Base-by-base conservation (phyloP, 2,113 vertebrate genomes). In the Anseranas semipalmata region DNA sequence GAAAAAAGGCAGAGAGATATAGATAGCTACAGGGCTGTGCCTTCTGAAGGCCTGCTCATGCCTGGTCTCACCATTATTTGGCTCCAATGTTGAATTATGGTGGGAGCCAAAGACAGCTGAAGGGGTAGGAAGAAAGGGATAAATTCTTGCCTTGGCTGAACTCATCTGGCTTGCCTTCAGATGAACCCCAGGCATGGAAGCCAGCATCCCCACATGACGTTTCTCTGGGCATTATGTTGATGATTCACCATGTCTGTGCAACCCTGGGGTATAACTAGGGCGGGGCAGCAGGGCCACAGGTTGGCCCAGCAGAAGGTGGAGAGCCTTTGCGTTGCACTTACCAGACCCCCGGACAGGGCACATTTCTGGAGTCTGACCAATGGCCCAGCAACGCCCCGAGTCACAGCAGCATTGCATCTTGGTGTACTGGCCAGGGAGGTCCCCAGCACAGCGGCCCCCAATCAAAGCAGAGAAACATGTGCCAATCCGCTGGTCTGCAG, bases 381-480 rank as follows among this genome's bases (percentile, higher is more conserved):
- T 45, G 21, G 99, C 98, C 99, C 99, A 99, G 98, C 99, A 99
- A 73, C 99, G 99, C 2, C 99, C 99, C 0, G 98, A 98, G 74
- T 99, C 99, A 21, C 99, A 99, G 95, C 99, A 99, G 91, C 99
- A 99, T 73, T 99, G 99, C 97, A 98, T 98, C 96, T 99, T 99
- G 43, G 99, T 99, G 98, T 98, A 99, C 93, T 99, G 99, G 39
- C 99, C 99, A 0, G 96, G 98, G 25, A 99, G 96, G 89, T 99
- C 99, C 4, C 98, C 98, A 0, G 99, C 99, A 33, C 99, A 99
- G 80, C 99, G 99, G 0, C 99, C 99, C 0, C 98, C 99, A 28
- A 99, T 98, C 94, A 99, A 97, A 10, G 99, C 98, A 0, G 99
- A 99, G 97, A 99, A 99, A 92, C 99, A 99, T 0, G 98, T 99